Percentiles rank a stretch among this genome's conserved stretches.
These are phyloP conservation scores for Nowickia ferox DNA, from an alignment of 2,888 invertebrate species.

Conservation along the genomic window DNA sequence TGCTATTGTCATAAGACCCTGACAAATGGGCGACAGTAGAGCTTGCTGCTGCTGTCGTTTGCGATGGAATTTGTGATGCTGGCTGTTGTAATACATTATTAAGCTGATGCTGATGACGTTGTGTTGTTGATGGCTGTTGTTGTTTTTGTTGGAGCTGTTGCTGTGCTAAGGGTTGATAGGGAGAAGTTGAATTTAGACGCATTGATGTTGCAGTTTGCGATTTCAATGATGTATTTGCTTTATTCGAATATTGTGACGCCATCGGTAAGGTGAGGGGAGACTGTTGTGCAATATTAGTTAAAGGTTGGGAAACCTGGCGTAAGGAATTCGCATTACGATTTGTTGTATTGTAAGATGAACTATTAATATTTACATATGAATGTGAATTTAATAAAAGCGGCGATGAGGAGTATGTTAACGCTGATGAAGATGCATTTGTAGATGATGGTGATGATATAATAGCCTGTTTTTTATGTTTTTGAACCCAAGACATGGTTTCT, in stretches of 20 bases:
- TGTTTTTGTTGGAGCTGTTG: conserved; percentile 43
- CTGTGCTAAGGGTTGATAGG: conserved; percentile 46
- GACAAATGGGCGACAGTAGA: conserved; percentile 40
- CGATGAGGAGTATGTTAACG: conserved; percentile 40
- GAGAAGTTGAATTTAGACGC: conserved; percentile 71
- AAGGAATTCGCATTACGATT: conserved; percentile 47
- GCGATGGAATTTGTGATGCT: conserved; percentile 60
- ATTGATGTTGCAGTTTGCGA: conserved; percentile 26
- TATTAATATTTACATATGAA: conserved; percentile 70
- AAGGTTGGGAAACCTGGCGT: conserved; percentile 41
- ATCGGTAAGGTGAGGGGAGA: conserved; percentile 26
- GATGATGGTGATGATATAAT: conserved; percentile 64
- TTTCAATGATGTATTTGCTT: conserved; percentile 42
- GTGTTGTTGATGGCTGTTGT: conserved; percentile 65
- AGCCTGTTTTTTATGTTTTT: conserved; percentile 73
- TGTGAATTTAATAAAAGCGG: conserved; percentile 70
- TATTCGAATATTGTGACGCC: conserved; percentile 62
- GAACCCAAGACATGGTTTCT: conserved; percentile 75
- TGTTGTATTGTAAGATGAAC: conserved; percentile 34
- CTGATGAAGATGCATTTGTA: conserved; percentile 46
- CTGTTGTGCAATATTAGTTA: not conserved
- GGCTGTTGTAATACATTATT: conserved; percentile 58
- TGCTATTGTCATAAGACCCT: conserved; percentile 61
- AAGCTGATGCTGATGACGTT: conserved; percentile 64
- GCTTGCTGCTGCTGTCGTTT: conserved; percentile 48